Evolutionary conservation across 2,797 vertebrate species (phyloP).

Genomic region (Halcyon badia): DNA sequence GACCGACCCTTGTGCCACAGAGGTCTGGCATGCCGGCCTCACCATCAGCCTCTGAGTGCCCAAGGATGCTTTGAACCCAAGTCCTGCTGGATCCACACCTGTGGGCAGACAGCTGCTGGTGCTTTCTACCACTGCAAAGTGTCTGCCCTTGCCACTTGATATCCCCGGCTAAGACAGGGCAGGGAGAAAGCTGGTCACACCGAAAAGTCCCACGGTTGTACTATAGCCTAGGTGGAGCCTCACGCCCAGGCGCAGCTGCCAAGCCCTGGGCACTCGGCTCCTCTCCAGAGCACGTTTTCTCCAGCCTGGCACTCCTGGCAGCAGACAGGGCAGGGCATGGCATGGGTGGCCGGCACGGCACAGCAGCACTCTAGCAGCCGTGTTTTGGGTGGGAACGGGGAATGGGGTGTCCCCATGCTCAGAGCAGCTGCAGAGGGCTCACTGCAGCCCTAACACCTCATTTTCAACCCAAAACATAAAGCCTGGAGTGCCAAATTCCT

Average conservation of each 20-base stretch:
- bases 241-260: accelerated
- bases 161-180: background rate
- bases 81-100: accelerated
- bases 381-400: background rate
- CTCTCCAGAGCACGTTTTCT: background rate
- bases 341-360: accelerated
- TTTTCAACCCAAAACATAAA: background rate
- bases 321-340: background rate
- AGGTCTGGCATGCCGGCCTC: background rate
- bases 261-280: accelerated
- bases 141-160: accelerated
- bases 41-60: accelerated
- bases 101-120: accelerated
- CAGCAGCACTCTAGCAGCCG: background rate
- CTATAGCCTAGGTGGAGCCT: background rate
- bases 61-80: background rate
- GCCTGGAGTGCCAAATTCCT: background rate
- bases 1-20: accelerated
- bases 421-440: background rate
- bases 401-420: background rate
- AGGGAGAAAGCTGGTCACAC: background rate
- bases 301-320: accelerated
- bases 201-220: accelerated
- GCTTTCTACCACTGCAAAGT: background rate
- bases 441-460: background rate